Conservation (phyloP, 2,888 invertebrate genomes). For the Helobdella robusta region DNA sequence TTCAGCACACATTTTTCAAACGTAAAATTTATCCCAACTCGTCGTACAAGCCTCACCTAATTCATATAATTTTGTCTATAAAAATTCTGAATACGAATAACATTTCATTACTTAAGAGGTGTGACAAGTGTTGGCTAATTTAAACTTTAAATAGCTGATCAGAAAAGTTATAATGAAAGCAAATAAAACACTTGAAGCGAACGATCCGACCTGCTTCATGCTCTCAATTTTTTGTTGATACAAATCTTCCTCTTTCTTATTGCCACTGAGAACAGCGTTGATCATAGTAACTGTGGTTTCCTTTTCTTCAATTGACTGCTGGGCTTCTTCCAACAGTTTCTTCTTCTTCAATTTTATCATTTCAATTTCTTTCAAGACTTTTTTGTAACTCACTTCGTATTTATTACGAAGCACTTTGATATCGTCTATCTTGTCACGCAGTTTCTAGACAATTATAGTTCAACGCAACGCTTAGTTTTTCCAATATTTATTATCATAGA, state of each 20-base stretch:
- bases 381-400: slow-evolving; percentile 13
- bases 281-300: slow-evolving; percentile 21
- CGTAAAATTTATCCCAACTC: too few relatives aligned
- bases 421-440: slow-evolving; percentile 13
- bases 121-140: background rate
- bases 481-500: too few relatives aligned
- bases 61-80: too few relatives aligned
- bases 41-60: too few relatives aligned
- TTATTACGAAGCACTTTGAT: slow-evolving; percentile 7
- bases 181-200: background rate
- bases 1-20: too few relatives aligned
- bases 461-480: too few relatives aligned
- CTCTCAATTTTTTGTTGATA: slow-evolving; percentile 21
- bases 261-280: slow-evolving; percentile 19
- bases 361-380: slow-evolving; percentile 12
- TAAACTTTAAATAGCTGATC: background rate
- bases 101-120: too few relatives aligned
- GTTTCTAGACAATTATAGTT: slow-evolving; percentile 1
- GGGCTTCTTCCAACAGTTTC: slow-evolving; percentile 11
- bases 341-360: slow-evolving; percentile 5
- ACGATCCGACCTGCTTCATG: slow-evolving; percentile 20
- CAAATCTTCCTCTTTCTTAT: slow-evolving; percentile 18
- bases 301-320: slow-evolving; percentile 22
- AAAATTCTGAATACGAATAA: too few relatives aligned
- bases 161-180: background rate